Evolutionary conservation across 1,140 invertebrate species (phyloP), one percentile per base, ranked within the genome.

Genomic region (Hydropsyche tenuis): DNA sequence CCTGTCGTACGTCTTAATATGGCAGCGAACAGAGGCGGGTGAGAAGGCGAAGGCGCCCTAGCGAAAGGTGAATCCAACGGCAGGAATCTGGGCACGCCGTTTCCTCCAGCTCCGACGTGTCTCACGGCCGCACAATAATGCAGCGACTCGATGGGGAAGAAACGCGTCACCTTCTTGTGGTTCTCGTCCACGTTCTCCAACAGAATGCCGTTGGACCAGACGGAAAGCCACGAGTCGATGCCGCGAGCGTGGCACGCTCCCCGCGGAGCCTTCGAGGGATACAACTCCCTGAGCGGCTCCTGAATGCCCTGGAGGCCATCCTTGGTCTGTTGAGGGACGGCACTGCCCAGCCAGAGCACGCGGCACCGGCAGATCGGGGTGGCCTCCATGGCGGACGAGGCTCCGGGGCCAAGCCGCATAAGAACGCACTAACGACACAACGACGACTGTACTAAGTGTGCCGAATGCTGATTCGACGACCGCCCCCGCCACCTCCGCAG

Each of bases 81-180:
- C 68, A 99, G 87, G 85, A 99, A 99, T 80, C 95, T 90, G 16
- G 95, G 94, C 60, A 88, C 86, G 69, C 89, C 89, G 0, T 82
- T 82, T 71, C 82, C 86, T 75, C 89, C 88, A 72, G 89, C 89
- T 73, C 89, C 88, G 16, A 91, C 90, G 82, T 93, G 95, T 72
- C 96, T 88, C 25, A 99, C 97, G 11, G 98, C 97, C 3, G 97
- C 98, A 85, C 98, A 99, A 80, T 99, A 97, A 80, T 99, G 97
- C 70, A 99, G 84, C 27, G 94, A 93, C 78, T 96, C 95, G 75
- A 99, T 99, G 0, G 96, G 97, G 81, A 99, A 99, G 87, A 99
- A 99, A 76, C 96, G 88, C 22, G 96, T 96, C 56, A 99, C 93
- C 81, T 96, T 93, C 79, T 96, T 95, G 68, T 94, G 92, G 79